phyloP scores from a whole-genome alignment of 1,140 invertebrate species.

The Penaeus japonicus region DNA sequence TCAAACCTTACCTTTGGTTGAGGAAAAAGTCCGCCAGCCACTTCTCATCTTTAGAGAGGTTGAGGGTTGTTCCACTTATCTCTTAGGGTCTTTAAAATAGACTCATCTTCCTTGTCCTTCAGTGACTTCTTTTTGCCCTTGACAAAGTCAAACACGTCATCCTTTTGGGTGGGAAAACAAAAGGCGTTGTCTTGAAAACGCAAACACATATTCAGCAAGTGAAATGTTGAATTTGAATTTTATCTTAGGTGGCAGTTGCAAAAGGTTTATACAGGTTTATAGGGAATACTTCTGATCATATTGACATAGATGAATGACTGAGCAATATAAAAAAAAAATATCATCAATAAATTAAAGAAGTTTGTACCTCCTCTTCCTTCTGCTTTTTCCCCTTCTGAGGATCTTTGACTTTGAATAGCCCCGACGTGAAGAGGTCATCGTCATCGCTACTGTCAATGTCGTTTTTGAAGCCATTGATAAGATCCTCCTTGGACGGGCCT shows the following conservation, averaged over 20 bases:
- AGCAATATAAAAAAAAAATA: too few species aligned
- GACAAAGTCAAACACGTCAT: constrained; percentile 65
- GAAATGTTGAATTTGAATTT: background rate
- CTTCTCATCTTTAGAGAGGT: constrained; percentile 38
- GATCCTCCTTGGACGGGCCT: background rate
- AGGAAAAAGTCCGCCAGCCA: constrained; percentile 44
- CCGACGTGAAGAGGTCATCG: constrained; percentile 21
- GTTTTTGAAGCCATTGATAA: constrained; percentile 13
- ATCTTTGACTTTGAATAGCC: constrained; percentile 31
- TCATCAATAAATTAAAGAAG: too few species aligned
- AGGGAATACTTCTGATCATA: too few species aligned
- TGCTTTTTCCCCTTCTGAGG: background rate
- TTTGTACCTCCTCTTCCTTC: background rate
- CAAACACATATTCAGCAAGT: background rate
- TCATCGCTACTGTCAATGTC: background rate
- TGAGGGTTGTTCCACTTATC: constrained; percentile 25
- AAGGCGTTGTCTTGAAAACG: background rate
- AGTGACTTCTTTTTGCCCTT: constrained; percentile 33
- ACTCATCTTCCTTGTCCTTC: constrained; percentile 34
- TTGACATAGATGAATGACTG: too few species aligned
- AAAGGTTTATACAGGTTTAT: too few species aligned
- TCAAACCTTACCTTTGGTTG: constrained; percentile 45
- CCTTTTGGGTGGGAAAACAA: background rate
- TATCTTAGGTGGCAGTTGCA: background rate
- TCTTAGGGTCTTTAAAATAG: constrained; percentile 15